These are phyloP conservation scores for Drosophila persimilis DNA, from an alignment of 1,140 invertebrate species.

Conservation along the genomic window DNA sequence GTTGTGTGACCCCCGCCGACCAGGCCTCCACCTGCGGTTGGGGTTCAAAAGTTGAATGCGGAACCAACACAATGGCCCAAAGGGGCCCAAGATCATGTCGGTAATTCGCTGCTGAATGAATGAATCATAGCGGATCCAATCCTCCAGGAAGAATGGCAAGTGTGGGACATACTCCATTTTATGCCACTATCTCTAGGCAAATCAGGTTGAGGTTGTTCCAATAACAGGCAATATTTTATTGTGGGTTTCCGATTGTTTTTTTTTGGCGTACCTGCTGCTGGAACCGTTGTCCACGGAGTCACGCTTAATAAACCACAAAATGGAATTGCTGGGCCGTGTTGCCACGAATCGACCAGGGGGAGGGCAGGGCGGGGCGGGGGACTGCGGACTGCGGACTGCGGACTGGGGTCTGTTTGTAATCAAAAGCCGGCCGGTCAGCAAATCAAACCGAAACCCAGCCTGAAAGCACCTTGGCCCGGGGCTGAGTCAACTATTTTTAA, in stretches of 20 bases:
- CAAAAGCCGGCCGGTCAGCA: constrained; percentile 73
- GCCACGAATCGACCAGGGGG: no score
- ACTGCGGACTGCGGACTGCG: no score
- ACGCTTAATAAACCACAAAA: constrained; percentile 77
- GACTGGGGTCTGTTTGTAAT: constrained; percentile 43
- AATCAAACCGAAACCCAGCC: constrained; percentile 23
- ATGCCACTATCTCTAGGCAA: not conserved
- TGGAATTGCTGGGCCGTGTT: constrained; percentile 65
- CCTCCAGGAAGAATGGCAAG: not conserved
- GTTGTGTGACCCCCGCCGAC: constrained; percentile 37
- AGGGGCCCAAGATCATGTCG: constrained; percentile 16
- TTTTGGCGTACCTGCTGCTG: constrained; percentile 63
- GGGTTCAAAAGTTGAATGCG: constrained; percentile 43
- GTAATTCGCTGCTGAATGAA: constrained; percentile 20
- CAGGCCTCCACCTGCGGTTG: constrained; percentile 26
- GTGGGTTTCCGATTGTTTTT: constrained; percentile 37
- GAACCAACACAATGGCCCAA: constrained; percentile 39
- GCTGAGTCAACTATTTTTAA: constrained; percentile 70
- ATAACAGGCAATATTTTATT: constrained; percentile 27
- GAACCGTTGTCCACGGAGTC: constrained; percentile 70
- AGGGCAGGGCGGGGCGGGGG: no score
- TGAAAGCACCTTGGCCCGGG: constrained; percentile 53
- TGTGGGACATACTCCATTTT: not conserved
- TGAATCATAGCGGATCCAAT: constrained; percentile 16
- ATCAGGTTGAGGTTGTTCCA: constrained; percentile 21